Percentiles rank a stretch among this genome's conserved stretches.
These are phyloP conservation scores for Spea hammondii DNA, from an alignment of 2,797 vertebrate species.

Conservation along the genomic window DNA sequence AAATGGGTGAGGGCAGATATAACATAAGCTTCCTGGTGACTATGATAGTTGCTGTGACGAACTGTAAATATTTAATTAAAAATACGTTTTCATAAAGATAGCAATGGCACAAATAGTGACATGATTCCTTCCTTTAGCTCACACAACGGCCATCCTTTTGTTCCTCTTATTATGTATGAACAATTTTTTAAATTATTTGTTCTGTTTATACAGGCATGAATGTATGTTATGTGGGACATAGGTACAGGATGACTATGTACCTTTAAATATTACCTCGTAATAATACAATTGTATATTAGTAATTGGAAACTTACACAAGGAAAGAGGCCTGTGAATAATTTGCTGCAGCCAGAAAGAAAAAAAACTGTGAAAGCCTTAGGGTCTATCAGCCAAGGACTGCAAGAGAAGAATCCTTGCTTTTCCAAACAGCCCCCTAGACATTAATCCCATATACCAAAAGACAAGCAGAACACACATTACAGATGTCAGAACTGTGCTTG, in stretches of 20 bases:
- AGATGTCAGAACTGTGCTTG: constrained; percentile 52
- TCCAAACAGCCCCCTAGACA: constrained; percentile 50
- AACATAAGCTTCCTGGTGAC: too few species aligned
- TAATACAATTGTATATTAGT: constrained; percentile 19
- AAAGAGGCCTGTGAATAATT: constrained; percentile 44
- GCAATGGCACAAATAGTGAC: too few species aligned
- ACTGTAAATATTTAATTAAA: too few species aligned
- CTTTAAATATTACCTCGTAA: constrained; percentile 11
- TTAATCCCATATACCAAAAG: constrained; percentile 53
- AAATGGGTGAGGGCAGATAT: too few species aligned
- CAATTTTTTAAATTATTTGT: too few species aligned
- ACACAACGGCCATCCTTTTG: too few species aligned
- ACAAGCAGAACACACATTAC: constrained; percentile 53
- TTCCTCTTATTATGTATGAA: too few species aligned
- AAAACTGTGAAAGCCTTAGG: constrained; percentile 43
- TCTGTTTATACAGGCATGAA: too few species aligned
- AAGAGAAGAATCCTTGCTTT: constrained; percentile 44
- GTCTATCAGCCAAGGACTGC: constrained; percentile 39
- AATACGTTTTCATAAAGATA: too few species aligned
- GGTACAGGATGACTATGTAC: background rate
- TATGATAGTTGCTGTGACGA: too few species aligned
- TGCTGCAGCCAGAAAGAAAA: constrained; percentile 30
- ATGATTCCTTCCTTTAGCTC: too few species aligned
- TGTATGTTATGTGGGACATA: too few species aligned
- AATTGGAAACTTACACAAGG: constrained; percentile 8